phyloP scores from a whole-genome alignment of 2,113 vertebrate genomes.

The Ciconia maguari region DNA sequence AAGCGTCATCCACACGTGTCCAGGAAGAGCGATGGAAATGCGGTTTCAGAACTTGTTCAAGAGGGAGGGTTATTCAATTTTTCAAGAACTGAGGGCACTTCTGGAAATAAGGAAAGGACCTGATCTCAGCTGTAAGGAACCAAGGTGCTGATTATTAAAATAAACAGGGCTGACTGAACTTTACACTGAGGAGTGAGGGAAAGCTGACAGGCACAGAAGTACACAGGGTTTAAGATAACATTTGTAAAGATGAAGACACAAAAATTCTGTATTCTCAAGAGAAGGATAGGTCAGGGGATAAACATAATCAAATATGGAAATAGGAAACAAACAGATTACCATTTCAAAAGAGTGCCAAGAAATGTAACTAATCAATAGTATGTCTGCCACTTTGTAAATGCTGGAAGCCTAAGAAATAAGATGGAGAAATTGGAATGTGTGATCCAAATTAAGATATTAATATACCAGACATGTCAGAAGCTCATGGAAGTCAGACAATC shows the following conservation, averaged over 20 bases:
- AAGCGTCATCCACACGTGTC: neutral
- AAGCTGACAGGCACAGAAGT: neutral
- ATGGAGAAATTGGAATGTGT: neutral
- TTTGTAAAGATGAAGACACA: neutral
- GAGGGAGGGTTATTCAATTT: neutral
- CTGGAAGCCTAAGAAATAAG: neutral
- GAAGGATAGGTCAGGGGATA: neutral
- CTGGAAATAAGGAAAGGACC: neutral
- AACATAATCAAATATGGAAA: slow-evolving; percentile 1
- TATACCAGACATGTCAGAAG: neutral
- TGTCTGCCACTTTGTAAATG: neutral
- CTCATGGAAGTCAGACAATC: neutral
- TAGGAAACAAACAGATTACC: neutral
- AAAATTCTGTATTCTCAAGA: neutral
- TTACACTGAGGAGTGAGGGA: neutral
- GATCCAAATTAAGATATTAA: slow-evolving; percentile 12
- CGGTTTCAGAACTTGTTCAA: neutral
- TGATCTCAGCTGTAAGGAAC: neutral
- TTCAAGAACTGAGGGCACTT: neutral
- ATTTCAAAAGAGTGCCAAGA: neutral
- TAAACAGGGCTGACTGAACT: neutral
- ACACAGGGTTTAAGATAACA: neutral
- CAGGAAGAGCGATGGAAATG: neutral
- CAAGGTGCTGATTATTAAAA: neutral
- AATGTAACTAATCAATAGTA: neutral